Percentiles rank a stretch among this genome's conserved stretches.
Conservation (phyloP, 2,888 invertebrate genomes). For the Caenorhabditis sulstoni region DNA sequence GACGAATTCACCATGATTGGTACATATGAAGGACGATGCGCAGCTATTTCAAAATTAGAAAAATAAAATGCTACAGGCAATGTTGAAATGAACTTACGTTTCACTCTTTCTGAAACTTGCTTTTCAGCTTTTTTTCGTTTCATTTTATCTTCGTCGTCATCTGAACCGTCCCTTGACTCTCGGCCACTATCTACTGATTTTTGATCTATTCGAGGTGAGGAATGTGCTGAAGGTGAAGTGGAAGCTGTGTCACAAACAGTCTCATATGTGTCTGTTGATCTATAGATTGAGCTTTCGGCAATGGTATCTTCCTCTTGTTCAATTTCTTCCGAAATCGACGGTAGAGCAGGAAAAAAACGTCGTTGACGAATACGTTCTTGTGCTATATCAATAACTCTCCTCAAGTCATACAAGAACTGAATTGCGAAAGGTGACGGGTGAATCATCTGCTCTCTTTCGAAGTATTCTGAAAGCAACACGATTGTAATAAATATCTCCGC, state of each 20-base stretch:
- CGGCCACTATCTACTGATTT: slow-evolving; percentile 63
- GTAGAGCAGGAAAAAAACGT: slow-evolving; percentile 63
- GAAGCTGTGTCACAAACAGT: too few species aligned
- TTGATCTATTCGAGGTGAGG: slow-evolving; percentile 34
- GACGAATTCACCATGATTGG: slow-evolving; percentile 50
- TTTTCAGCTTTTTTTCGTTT: background rate
- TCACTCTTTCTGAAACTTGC: slow-evolving; percentile 27
- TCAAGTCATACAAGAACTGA: slow-evolving; percentile 88
- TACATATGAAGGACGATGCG: slow-evolving; percentile 51
- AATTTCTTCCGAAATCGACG: background rate
- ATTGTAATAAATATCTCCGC: too few species aligned
- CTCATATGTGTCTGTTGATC: too few species aligned
- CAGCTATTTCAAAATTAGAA: slow-evolving; percentile 30
- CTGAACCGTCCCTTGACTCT: slow-evolving; percentile 54
- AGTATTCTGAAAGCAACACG: slow-evolving; percentile 88
- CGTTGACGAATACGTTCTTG: slow-evolving; percentile 70
- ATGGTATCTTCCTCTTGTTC: background rate
- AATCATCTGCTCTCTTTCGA: slow-evolving; percentile 90
- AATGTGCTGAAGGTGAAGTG: slow-evolving; percentile 4
- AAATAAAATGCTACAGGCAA: slow-evolving; percentile 2
- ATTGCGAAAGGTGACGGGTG: slow-evolving; percentile 92
- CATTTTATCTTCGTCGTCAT: slow-evolving; percentile 41
- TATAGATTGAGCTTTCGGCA: too few species aligned
- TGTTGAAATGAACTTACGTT: slow-evolving; percentile 13
- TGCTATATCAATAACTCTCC: slow-evolving; percentile 81